Conservation (phyloP, 2,888 invertebrate species). For the Nycteola revayana region DNA sequence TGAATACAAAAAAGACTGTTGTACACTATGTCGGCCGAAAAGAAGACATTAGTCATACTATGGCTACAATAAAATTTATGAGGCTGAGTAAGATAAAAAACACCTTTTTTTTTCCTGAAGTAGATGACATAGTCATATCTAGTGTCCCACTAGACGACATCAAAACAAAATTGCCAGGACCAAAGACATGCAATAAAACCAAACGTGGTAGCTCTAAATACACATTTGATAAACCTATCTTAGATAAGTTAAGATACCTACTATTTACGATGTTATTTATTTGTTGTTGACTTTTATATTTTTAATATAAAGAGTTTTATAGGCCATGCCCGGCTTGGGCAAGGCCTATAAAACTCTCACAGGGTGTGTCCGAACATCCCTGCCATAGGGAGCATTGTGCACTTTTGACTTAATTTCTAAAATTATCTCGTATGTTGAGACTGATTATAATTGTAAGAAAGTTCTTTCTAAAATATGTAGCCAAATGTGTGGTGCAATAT, state of each 20-base stretch:
- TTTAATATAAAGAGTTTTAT: conserved; percentile 1
- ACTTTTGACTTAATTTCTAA: conserved; percentile 4
- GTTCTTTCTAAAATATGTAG: conserved; percentile 8
- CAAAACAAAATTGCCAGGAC: conserved; percentile 15
- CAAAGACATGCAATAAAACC: conserved; percentile 9
- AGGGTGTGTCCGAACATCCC: conserved; percentile 6
- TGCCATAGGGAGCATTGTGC: conserved; percentile 4
- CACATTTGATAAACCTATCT: conserved; percentile 16
- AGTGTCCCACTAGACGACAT: conserved; percentile 12
- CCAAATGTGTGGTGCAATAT: conserved; percentile 14
- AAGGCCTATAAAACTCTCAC: conserved; percentile 8
- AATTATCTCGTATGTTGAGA: not conserved
- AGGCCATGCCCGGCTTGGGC: conserved; percentile 5
- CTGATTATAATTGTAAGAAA: conserved; percentile 1
- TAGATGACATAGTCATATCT: conserved; percentile 10
- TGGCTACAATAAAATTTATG: conserved; percentile 27
- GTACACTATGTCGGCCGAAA: conserved; percentile 25
- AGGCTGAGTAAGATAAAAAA: conserved; percentile 24
- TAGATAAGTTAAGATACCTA: conserved; percentile 1
- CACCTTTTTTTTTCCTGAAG: conserved; percentile 15
- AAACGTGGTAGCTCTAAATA: conserved; percentile 12
- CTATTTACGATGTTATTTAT: not conserved
- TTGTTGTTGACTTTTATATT: not conserved
- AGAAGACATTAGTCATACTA: conserved; percentile 17
- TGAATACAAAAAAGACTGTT: conserved; percentile 20